These are phyloP conservation scores for Melinaea marsaeus DNA, from an alignment of 2,888 invertebrate species.

Conservation along the genomic window DNA sequence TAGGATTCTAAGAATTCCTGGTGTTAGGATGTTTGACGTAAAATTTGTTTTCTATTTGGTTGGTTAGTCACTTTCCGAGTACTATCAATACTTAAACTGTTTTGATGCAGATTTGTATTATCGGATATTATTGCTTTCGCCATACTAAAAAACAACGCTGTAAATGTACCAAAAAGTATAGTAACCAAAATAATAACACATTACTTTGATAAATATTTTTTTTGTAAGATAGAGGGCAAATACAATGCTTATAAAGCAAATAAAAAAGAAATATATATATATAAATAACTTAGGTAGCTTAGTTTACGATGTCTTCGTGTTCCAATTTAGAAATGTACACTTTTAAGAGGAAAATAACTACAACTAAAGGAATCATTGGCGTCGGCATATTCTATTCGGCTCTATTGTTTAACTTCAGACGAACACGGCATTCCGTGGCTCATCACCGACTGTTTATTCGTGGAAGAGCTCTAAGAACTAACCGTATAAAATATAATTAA, in stretches of 20 bases:
- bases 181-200: too few species aligned
- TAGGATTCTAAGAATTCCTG: constrained; percentile 19
- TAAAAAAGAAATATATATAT: too few species aligned
- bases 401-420: constrained; percentile 41
- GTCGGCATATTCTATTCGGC: constrained; percentile 15
- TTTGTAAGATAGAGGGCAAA: too few species aligned
- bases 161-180: too few species aligned
- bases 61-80: constrained; percentile 13
- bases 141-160: neutral
- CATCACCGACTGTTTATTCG: constrained; percentile 17
- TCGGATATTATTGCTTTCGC: constrained; percentile 6
- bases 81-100: neutral
- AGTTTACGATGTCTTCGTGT: neutral
- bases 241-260: too few species aligned
- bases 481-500: neutral
- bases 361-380: constrained; percentile 17
- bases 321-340: neutral
- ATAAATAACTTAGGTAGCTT: too few species aligned
- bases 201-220: too few species aligned
- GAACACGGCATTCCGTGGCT: constrained; percentile 43
- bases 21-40: constrained; percentile 18
- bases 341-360: constrained; percentile 1
- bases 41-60: constrained; percentile 22
- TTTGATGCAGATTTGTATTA: neutral
- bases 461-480: constrained; percentile 7